Evolutionary conservation across 2,113 vertebrate genomes (phyloP).

Genomic region (Barnardius zonarius): DNA sequence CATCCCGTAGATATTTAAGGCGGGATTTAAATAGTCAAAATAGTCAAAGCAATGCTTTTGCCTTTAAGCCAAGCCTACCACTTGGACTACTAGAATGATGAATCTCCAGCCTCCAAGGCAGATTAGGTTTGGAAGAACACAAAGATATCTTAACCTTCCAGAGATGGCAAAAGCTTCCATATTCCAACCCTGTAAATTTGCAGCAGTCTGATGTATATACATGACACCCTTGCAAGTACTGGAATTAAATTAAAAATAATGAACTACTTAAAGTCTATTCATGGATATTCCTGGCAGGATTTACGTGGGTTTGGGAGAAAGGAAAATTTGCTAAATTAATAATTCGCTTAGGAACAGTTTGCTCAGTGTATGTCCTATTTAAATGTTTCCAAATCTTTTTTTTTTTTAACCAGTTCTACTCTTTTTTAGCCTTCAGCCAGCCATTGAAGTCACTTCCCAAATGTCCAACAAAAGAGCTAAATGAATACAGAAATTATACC

Average conservation of each 20-base stretch:
- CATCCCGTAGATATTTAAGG: background rate
- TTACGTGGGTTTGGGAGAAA: slow-evolving; percentile 10
- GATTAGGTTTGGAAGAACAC: background rate
- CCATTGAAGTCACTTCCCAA: background rate
- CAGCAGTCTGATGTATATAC: background rate
- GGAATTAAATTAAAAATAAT: slow-evolving; percentile 45
- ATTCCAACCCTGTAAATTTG: background rate
- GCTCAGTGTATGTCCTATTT: background rate
- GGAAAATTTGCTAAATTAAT: slow-evolving; percentile 50
- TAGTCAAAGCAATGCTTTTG: background rate
- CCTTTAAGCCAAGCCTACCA: background rate
- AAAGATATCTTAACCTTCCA: background rate
- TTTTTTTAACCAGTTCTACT: background rate
- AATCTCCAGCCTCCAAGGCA: background rate
- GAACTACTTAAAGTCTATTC: slow-evolving; percentile 30
- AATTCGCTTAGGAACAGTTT: slow-evolving; percentile 35
- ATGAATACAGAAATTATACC: background rate
- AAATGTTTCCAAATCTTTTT: background rate
- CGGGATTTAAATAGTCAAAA: background rate
- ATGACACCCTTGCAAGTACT: background rate
- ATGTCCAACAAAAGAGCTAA: background rate
- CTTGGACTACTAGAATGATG: background rate
- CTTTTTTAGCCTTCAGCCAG: background rate
- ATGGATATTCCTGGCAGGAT: slow-evolving; percentile 30
- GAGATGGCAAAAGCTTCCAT: background rate